Evolutionary conservation across 1,140 invertebrate species (phyloP).

Genomic region (Pinna nobilis): DNA sequence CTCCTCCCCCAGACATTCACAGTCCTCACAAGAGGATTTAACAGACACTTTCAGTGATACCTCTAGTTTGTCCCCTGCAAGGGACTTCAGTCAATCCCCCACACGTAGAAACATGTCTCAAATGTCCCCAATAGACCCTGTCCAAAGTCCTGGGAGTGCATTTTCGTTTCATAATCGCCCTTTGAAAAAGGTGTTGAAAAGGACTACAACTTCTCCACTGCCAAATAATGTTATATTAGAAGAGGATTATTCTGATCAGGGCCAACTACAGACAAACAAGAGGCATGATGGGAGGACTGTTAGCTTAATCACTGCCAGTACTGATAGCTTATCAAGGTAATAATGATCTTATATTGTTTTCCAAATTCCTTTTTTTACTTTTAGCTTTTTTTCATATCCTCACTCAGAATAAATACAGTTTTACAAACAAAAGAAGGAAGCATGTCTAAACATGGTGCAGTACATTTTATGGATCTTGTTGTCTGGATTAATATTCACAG

Average conservation of each 20-base stretch:
- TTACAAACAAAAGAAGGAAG: too few relatives aligned
- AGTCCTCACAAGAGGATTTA: conserved; percentile 33
- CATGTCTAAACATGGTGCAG: too few relatives aligned
- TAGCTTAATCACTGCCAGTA: conserved; percentile 70
- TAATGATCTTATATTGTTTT: background rate
- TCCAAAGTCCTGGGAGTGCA: conserved; percentile 1
- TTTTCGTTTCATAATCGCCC: conserved; percentile 34
- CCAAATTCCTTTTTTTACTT: too few relatives aligned
- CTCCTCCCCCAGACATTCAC: too few relatives aligned
- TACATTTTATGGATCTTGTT: too few relatives aligned
- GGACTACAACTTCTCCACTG: conserved; percentile 49
- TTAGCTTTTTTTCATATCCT: too few relatives aligned
- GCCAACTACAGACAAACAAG: conserved; percentile 3
- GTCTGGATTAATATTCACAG: too few relatives aligned
- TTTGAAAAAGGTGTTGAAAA: conserved; percentile 55
- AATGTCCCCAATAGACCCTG: conserved; percentile 5
- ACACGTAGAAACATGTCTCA: too few relatives aligned
- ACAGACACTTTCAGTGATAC: conserved; percentile 9
- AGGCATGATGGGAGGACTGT: conserved; percentile 47
- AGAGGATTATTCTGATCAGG: conserved; percentile 40
- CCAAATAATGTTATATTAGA: conserved; percentile 41
- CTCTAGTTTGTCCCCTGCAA: background rate
- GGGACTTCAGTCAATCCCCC: background rate
- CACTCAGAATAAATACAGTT: too few relatives aligned
- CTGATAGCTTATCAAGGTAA: conserved; percentile 72